Base-by-base conservation (phyloP, 2,888 invertebrate species). In the Lingula anatina region DNA sequence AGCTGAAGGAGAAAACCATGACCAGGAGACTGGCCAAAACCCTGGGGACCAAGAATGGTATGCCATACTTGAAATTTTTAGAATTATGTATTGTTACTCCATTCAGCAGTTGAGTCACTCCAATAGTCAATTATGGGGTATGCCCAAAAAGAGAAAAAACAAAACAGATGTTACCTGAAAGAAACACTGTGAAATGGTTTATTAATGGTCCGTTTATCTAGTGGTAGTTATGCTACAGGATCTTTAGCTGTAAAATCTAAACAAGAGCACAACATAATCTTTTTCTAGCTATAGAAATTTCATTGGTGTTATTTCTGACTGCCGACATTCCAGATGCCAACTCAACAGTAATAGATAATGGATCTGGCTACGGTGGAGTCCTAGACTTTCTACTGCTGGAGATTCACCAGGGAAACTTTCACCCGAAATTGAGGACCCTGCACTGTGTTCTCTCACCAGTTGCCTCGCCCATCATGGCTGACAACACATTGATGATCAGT, bases 21-120 rank as follows among this genome's bases (percentile, higher is more conserved):
- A 54, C 49, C 43, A 62, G 61, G 53, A 46, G 63, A 15, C 37
- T 65, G 48, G 59, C 66, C 4, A 47, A 66, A 15, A 61, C 63
- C 47, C 68, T 69, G 58, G 68, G 68, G 12, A 63, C 61, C 47
- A 61, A 65, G 55, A 68, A 66, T 49, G 63, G 70, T 67, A 55
- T 41, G 52, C 53, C 5, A 5, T 12, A 4, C 15, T 23, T n/a
- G n/a, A 25, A 42, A 23, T 12, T 27, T 31, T 12, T 12, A 12
- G 20, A 40, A 21, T 20, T 40, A 21, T 2, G 3, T 40, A 15
- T 3, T 40, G 40, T n/a, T n/a, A n/a, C n/a, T n/a, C n/a, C n/a
- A n/a, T n/a, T n/a, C n/a, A n/a, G n/a, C n/a, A n/a, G n/a, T n/a
- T n/a, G n/a, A n/a, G n/a, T n/a, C n/a, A n/a, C n/a, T n/a, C n/a